Conservation (phyloP, 1,140 invertebrate genomes). For the Calycopis cecrops region DNA sequence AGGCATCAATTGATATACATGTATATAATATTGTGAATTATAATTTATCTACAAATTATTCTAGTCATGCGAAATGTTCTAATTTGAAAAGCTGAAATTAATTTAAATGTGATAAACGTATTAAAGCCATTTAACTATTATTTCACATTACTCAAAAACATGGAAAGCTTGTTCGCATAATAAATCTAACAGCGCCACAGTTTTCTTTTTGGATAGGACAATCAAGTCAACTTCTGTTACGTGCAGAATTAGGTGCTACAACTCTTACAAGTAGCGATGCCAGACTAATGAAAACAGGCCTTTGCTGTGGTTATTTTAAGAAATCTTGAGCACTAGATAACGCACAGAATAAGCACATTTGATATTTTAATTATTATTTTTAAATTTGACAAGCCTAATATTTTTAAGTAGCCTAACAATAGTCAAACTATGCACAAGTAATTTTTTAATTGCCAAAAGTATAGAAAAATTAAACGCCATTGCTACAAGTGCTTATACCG, state of each 20-base stretch:
- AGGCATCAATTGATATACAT: no score
- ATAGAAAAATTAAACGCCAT: not conserved
- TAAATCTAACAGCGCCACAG: not conserved
- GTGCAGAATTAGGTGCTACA: not conserved
- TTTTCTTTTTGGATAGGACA: no score
- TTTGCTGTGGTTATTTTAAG: not conserved
- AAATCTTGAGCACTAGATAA: not conserved
- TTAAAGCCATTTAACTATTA: no score
- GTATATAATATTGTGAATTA: no score
- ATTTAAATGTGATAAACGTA: no score
- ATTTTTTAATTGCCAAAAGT: not conserved
- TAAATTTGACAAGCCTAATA: no score
- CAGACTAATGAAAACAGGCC: slow-evolving; percentile 5
- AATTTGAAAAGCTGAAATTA: not conserved
- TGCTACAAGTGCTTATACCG: slow-evolving; percentile 2
- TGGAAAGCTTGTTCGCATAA: slow-evolving; percentile 11
- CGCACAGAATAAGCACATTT: slow-evolving; percentile 7
- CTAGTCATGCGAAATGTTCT: not conserved
- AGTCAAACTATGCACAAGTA: not conserved
- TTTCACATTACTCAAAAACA: no score
- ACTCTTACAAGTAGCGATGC: slow-evolving; percentile 1
- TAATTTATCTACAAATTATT: not conserved
- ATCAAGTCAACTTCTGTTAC: no score
- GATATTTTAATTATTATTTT: no score
- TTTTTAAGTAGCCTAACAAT: no score